Evolutionary conservation across 2,888 invertebrate species (phyloP).

Genomic region (Drosophila fulvimacula): DNA sequence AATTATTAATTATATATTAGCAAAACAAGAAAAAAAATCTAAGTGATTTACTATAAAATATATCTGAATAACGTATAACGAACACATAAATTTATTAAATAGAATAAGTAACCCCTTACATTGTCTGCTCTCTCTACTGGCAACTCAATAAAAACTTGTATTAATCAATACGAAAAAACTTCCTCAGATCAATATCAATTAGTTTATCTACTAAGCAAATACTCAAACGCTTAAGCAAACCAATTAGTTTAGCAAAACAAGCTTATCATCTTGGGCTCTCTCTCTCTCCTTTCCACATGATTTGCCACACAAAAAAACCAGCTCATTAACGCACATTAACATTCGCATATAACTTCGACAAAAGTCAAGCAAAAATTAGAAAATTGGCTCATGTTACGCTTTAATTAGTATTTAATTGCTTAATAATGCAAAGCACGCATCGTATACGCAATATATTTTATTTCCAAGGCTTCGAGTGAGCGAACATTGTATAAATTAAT

Average conservation of each 20-base stretch:
- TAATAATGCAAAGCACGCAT: conserved; percentile 72
- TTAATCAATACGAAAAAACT: not conserved
- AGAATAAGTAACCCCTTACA: no score
- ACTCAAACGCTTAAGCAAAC: not conserved
- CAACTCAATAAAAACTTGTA: no score
- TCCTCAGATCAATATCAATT: not conserved
- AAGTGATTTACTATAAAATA: no score
- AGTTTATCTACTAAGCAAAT: not conserved
- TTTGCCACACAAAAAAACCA: not conserved
- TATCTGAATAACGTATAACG: no score
- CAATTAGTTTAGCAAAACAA: conserved; percentile 45
- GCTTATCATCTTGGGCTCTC: conserved; percentile 41
- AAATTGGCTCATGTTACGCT: conserved; percentile 72
- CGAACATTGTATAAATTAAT: conserved; percentile 72
- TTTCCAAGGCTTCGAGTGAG: conserved; percentile 25
- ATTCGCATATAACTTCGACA: not conserved
- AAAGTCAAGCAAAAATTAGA: conserved; percentile 30
- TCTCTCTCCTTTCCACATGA: not conserved
- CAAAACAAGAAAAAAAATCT: no score
- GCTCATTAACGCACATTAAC: conserved; percentile 31
- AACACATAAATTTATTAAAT: no score
- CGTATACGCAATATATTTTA: conserved; percentile 72
- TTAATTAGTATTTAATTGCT: conserved; percentile 80
- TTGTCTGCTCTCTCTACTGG: no score
- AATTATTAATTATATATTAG: no score